Conservation (phyloP, 2,113 vertebrate species). For the Lepus timidus region DNA sequence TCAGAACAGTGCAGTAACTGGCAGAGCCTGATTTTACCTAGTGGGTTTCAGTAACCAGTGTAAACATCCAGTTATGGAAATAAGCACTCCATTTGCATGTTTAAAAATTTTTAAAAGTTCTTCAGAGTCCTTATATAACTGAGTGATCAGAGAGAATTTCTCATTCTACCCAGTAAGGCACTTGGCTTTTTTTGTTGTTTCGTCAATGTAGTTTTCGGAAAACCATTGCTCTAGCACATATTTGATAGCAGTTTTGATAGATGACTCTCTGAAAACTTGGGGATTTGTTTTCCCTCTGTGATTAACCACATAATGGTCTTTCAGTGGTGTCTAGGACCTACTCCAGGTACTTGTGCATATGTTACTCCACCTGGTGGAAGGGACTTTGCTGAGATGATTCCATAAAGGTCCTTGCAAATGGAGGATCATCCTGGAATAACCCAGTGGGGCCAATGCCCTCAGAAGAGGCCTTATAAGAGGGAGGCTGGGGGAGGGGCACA, state of each 20-base stretch:
- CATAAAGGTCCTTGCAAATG: not conserved
- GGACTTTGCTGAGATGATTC: not conserved
- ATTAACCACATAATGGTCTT: not conserved
- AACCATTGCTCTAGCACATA: not conserved
- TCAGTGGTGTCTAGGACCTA: not conserved
- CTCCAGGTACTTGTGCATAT: not conserved
- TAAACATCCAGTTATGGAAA: not conserved
- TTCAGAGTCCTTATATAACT: not conserved
- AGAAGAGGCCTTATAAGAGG: not conserved
- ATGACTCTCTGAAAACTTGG: not conserved
- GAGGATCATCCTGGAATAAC: not conserved
- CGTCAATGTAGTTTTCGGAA: not conserved
- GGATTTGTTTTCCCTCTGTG: not conserved
- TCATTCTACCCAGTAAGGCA: not conserved
- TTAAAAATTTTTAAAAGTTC: not conserved
- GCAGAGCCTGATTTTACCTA: not conserved
- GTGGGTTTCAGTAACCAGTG: not conserved
- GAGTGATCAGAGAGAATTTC: not conserved
- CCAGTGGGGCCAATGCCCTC: not conserved
- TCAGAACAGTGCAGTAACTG: not conserved
- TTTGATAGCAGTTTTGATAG: not conserved
- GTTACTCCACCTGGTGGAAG: not conserved
- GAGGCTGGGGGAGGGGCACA: not conserved
- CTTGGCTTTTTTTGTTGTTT: not conserved
- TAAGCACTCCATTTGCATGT: not conserved